Evolutionary conservation across 2,113 vertebrate genomes (phyloP), one percentile per base, ranked within the genome.

Genomic region (Pitta sordida): DNA sequence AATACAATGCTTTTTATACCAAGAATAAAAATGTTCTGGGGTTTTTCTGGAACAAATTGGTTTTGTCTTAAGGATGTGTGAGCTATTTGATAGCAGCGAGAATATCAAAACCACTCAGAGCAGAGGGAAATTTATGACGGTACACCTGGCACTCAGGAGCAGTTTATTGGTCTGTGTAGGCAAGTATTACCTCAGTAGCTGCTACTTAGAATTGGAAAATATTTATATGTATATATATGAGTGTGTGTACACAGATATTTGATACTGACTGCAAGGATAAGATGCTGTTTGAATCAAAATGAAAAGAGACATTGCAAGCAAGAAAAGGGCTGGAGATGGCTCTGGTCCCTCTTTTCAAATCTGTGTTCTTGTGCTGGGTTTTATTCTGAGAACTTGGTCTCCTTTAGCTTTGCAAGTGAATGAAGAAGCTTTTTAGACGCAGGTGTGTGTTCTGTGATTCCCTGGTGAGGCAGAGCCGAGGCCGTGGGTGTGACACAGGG

Each of bases 131-230:
- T 83, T 51, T 78, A 6, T 74, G 59, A 20, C 4, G 32, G 64
- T 29, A 24, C 86, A 41, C 73, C 88, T 88, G 86, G 86, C 46
- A 52, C 77, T 67, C 36, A 15, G 1, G 62, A 78, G 78, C 13
- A 22, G 55, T 81, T 88, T 60, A 59, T 58, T 64, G 49, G 63
- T 48, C 43, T 90, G 29, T 2, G 19, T 59, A 19, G 29, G 41
- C 83, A 96, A 48, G 81, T 74, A 83, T 56, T 39, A 16, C 76
- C 79, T 52, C 71, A 73, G 70, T 27, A 90, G 93, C 79, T 92
- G 86, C 83, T 86, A 83, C 83, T 83, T 63, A 43, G 86, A 52
- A 60, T 37, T 23, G 83, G 52, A 18, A 56, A 55, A 23, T 81
- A 37, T 90, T 73, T 62, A 5, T 55, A 29, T 13, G 18, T 60